Percentiles rank a stretch among this genome's conserved stretches.
Evolutionary conservation across 2,797 vertebrate species (phyloP).

Genomic region (Carcharodon carcharias): DNA sequence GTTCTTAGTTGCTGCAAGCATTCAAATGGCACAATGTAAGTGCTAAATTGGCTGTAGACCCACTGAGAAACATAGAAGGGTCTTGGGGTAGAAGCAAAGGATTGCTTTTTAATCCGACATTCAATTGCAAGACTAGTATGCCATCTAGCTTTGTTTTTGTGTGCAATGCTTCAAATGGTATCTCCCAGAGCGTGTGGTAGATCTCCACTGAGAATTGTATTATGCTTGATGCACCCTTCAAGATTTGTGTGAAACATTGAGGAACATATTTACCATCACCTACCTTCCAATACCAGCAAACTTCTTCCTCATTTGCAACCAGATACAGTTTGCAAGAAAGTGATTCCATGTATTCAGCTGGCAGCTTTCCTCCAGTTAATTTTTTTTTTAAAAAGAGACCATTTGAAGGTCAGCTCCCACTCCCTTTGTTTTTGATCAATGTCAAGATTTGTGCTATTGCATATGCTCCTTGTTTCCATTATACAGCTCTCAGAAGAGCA

Average conservation of each 20-base stretch:
- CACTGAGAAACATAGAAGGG: neutral
- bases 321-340: neutral
- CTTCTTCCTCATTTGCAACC: neutral
- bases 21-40: too few species aligned
- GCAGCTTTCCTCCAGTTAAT: neutral
- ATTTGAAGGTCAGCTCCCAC: neutral
- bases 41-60: neutral
- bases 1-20: too few species aligned
- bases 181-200: neutral
- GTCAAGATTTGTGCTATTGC: neutral
- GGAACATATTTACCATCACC: too few species aligned
- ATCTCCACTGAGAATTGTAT: neutral
- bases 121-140: neutral
- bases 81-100: neutral
- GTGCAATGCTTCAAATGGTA: neutral
- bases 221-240: neutral
- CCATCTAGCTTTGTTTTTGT: neutral
- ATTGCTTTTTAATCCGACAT: neutral
- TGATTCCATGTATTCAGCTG: neutral
- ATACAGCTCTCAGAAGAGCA: neutral
- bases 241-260: too few species aligned
- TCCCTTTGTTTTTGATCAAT: neutral
- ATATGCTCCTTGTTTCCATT: neutral
- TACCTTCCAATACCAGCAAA: too few species aligned
- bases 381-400: neutral